Evolutionary conservation across 2,113 vertebrate species (phyloP).

Genomic region (Chloebia gouldiae): DNA sequence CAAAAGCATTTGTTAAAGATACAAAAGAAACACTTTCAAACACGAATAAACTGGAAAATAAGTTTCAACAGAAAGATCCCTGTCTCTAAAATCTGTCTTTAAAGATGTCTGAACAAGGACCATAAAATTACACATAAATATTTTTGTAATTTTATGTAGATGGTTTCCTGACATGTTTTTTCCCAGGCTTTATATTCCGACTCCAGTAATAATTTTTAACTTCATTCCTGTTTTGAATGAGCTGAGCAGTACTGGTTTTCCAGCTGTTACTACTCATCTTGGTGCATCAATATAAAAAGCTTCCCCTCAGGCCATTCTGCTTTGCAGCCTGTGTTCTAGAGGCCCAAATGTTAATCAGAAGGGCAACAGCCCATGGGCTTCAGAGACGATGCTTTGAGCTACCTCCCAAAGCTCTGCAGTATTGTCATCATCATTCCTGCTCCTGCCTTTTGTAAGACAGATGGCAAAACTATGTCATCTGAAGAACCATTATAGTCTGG

Average conservation of each 20-base stretch:
- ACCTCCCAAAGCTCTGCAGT: background rate
- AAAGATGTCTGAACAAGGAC: background rate
- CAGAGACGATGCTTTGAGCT: background rate
- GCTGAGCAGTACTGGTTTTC: background rate
- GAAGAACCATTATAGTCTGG: background rate
- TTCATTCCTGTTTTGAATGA: background rate
- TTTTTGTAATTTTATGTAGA: background rate
- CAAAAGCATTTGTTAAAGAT: background rate
- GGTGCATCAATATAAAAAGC: background rate
- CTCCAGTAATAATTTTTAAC: background rate
- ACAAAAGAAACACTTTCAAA: background rate
- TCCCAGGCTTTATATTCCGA: background rate
- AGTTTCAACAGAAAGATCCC: background rate
- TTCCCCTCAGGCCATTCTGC: background rate
- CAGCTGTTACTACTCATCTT: conserved; percentile 29
- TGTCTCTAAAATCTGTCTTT: background rate
- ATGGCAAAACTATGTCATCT: conserved; percentile 6
- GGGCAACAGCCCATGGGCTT: background rate
- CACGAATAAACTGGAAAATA: background rate
- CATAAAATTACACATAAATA: background rate
- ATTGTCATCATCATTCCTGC: background rate
- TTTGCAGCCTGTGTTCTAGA: background rate
- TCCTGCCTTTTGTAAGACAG: background rate
- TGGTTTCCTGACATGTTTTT: background rate
- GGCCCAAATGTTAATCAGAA: background rate